phyloP scores from a whole-genome alignment of 2,797 vertebrate genomes.

The Carapus acus region DNA sequence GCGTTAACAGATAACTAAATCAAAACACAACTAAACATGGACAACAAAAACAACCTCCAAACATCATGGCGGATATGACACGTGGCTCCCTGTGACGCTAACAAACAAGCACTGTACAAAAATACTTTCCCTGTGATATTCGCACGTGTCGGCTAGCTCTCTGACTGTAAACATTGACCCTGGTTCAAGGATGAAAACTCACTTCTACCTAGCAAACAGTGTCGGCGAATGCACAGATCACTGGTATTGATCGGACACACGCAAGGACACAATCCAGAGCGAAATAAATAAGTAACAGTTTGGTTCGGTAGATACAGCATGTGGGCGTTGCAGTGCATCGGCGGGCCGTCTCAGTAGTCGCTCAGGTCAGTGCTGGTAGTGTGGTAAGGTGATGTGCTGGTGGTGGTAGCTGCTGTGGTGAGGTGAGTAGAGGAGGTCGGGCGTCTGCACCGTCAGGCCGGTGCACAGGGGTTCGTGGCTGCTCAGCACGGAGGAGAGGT shows the following conservation, averaged over 20 bases:
- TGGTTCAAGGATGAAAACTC: slow-evolving; percentile 33
- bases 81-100: slow-evolving; percentile 18
- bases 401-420: slow-evolving; percentile 80
- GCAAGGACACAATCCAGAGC: slow-evolving; percentile 42
- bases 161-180: slow-evolving; percentile 66
- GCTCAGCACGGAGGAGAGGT: slow-evolving; percentile 84
- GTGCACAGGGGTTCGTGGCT: slow-evolving; percentile 89
- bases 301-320: slow-evolving; percentile 19
- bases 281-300: slow-evolving; percentile 61
- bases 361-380: slow-evolving; percentile 84
- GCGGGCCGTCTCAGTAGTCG: slow-evolving; percentile 13
- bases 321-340: slow-evolving; percentile 32
- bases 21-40: slow-evolving; percentile 19
- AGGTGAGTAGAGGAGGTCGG: slow-evolving; percentile 78
- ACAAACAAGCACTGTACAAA: slow-evolving; percentile 44
- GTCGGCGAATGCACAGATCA: slow-evolving; percentile 40
- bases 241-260: slow-evolving; percentile 32
- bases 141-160: slow-evolving; percentile 24
- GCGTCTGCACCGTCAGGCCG: slow-evolving; percentile 68
- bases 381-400: slow-evolving; percentile 83
- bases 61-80: slow-evolving; percentile 24
- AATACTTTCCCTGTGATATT: slow-evolving; percentile 31
- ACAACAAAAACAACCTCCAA: slow-evolving; percentile 35
- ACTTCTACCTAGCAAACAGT: slow-evolving; percentile 25
- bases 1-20: slow-evolving; percentile 35